Percentiles rank a stretch among this genome's conserved stretches.
Evolutionary conservation across 2,113 vertebrate species (phyloP).

Genomic region (Campylomormyrus numenius): DNA sequence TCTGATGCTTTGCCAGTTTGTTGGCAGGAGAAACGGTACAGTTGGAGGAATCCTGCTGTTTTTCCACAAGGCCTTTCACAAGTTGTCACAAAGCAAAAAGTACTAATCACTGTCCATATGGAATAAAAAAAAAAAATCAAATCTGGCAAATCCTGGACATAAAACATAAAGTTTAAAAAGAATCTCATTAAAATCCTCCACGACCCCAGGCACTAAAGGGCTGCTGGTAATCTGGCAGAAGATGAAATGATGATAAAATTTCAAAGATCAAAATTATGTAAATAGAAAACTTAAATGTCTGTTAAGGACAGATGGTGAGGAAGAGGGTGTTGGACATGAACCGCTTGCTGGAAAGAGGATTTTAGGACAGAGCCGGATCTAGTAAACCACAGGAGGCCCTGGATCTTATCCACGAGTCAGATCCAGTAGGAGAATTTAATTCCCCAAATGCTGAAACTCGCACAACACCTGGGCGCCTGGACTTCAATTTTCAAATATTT

Average conservation of each 20-base stretch:
- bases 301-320: constrained; percentile 1
- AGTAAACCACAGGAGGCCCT: not conserved
- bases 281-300: not conserved
- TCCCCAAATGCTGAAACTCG: not conserved
- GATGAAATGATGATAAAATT: not conserved
- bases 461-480: not conserved
- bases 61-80: not conserved
- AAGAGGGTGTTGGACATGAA: not conserved
- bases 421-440: not conserved
- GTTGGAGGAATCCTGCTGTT: not conserved
- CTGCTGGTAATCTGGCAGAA: not conserved
- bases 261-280: not conserved
- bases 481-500: not conserved
- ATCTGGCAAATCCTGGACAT: not conserved
- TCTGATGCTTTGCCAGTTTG: not conserved
- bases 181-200: not conserved
- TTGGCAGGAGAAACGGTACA: not conserved
- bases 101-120: not conserved
- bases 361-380: not conserved
- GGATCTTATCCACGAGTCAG: not conserved
- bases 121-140: not conserved
- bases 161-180: not conserved
- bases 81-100: not conserved
- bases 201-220: not conserved
- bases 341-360: not conserved